These are phyloP conservation scores for Sitobion miscanthi DNA, from an alignment of 1,140 invertebrate species.

Conservation along the genomic window DNA sequence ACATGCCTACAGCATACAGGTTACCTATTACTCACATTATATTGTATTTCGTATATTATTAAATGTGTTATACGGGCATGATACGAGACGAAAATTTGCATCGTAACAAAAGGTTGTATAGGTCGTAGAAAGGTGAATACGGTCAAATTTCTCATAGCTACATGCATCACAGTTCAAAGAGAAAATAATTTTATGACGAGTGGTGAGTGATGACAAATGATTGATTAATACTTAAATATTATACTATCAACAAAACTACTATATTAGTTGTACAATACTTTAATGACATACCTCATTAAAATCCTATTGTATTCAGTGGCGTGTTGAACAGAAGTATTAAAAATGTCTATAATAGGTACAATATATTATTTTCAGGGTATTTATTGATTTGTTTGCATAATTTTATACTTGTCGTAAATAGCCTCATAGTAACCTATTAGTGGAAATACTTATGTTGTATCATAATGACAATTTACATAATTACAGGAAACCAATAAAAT, in stretches of 20 bases:
- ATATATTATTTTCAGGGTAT: background rate
- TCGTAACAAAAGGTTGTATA: conserved; percentile 21
- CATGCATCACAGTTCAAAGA: conserved; percentile 31
- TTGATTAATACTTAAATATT: conserved; percentile 44
- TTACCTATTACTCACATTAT: background rate
- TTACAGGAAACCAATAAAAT: background rate
- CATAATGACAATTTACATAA: background rate
- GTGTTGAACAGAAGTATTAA: background rate
- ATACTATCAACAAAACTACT: background rate
- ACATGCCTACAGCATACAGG: background rate
- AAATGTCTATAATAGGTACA: background rate
- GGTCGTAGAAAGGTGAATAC: conserved; percentile 43
- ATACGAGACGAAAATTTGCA: background rate
- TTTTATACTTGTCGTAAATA: background rate
- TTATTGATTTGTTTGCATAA: conserved; percentile 4
- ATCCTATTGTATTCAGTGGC: background rate
- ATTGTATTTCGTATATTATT: background rate
- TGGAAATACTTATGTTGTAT: background rate
- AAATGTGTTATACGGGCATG: background rate
- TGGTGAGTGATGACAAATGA: conserved; percentile 27
- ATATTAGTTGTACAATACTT: background rate
- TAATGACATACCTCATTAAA: background rate
- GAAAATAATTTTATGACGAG: conserved; percentile 33
- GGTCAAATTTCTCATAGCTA: conserved; percentile 15
- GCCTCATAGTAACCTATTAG: background rate